Evolutionary conservation across 2,797 vertebrate species (phyloP).

Genomic region (Trachurus trachurus): DNA sequence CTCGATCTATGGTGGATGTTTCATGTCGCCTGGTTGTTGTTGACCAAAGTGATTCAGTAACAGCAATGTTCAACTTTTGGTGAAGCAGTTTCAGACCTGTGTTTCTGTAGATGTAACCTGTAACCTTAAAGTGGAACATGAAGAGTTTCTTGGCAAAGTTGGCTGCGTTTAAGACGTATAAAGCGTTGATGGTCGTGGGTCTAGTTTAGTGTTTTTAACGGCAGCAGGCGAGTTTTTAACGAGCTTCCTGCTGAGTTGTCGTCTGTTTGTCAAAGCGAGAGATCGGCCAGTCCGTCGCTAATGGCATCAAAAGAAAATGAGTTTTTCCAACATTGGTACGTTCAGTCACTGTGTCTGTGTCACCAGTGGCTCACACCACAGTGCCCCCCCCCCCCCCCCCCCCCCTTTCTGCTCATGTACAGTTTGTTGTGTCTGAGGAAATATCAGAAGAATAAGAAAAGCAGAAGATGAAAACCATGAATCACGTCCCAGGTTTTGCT

Average conservation of each 20-base stretch:
- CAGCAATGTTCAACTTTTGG: neutral
- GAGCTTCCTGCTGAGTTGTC: constrained; percentile 18
- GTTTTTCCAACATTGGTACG: constrained; percentile 13
- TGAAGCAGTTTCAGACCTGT: constrained; percentile 8
- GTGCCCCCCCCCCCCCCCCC: neutral
- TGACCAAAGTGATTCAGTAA: no score
- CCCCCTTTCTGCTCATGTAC: no score
- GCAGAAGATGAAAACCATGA: neutral
- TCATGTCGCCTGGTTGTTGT: no score
- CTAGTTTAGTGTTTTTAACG: no score
- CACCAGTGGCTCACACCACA: constrained; percentile 34
- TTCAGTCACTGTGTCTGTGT: constrained; percentile 37
- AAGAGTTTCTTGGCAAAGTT: neutral
- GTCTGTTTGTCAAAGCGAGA: constrained; percentile 31
- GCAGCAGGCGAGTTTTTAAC: neutral
- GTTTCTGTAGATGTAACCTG: neutral
- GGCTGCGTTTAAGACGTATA: neutral
- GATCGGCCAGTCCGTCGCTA: constrained; percentile 29
- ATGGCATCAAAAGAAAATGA: constrained; percentile 46
- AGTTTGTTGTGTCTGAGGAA: no score
- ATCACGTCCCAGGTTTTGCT: neutral
- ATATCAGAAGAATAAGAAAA: no score
- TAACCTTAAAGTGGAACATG: neutral
- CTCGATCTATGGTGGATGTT: no score
- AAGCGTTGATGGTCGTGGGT: neutral